Conservation (phyloP, 2,888 invertebrate species). For the Tenthredo mesomela region DNA sequence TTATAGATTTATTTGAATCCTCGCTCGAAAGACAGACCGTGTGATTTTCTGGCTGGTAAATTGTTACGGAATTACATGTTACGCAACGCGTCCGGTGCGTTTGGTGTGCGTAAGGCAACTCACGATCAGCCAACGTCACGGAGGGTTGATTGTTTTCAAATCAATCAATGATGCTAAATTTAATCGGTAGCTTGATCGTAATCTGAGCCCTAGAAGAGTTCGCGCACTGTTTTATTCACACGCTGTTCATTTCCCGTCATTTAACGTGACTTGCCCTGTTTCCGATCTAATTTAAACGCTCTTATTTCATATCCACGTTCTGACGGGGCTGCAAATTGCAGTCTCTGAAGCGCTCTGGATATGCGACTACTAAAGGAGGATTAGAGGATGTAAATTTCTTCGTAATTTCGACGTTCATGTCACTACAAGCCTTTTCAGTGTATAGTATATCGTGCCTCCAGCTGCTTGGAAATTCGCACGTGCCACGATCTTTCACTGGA, state of each 20-base stretch:
- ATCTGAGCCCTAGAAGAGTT: constrained; percentile 12
- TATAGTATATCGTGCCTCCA: constrained; percentile 34
- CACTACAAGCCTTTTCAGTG: neutral
- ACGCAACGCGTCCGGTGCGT: constrained; percentile 38
- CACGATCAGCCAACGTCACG: constrained; percentile 11
- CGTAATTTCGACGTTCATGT: constrained; percentile 33
- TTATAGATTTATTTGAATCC: neutral
- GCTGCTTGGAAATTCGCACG: constrained; percentile 44
- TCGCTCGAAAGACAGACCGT: neutral
- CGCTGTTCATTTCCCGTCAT: constrained; percentile 19
- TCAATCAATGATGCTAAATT: constrained; percentile 36
- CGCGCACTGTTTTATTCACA: neutral
- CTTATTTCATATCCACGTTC: neutral
- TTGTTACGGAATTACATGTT: constrained; percentile 21
- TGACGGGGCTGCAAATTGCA: neutral
- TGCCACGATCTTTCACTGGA: constrained; percentile 14
- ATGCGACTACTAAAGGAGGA: constrained; percentile 18
- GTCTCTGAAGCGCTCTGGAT: neutral
- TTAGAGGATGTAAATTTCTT: constrained; percentile 41
- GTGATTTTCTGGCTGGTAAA: constrained; percentile 18
- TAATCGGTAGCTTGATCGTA: constrained; percentile 30
- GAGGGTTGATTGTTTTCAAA: constrained; percentile 32
- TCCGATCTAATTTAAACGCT: neutral
- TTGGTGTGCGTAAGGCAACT: neutral
- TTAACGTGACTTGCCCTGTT: neutral